Evolutionary conservation across 2,797 vertebrate species (phyloP), one percentile per base, ranked within the genome.

Genomic region (Neostethus bicornis): DNA sequence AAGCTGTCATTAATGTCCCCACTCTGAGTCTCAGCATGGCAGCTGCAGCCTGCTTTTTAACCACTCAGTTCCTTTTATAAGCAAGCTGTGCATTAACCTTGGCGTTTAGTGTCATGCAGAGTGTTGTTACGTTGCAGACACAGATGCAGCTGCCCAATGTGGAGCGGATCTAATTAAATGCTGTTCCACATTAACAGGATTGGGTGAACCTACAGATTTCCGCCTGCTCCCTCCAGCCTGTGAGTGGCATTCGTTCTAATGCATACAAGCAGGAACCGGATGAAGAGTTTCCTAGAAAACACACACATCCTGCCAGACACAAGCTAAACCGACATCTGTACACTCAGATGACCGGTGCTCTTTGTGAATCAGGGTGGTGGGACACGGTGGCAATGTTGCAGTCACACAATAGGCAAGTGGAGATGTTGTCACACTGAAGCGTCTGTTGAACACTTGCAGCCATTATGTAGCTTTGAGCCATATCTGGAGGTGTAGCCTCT

Each of bases 171-270:
- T 87, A 90, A 92, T 92, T 87, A 89, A 91, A 91, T 75, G 85
- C 89, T 87, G 88, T 92, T 92, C 89, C 90, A 87, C 89, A 73
- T 85, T 91, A 90, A 92, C 87, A 91, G 90, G 90, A 93, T 92
- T 90, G 82, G 67, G 65, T 19, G 28, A 87, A 86, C 78, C 74
- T 74, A 78, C 78, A 65, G 73, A 79, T 86, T 84, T 72, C 80
- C 50, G 62, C 61, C 70, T 34, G 64, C 70, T 83, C 67, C 76
- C 61, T 45, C 31, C 17, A n/a, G 75, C 78, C 71, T 66, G 65
- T 91, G 91, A 91, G 84, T 90, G 91, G 76, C 87, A 86, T 78
- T 78, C 58, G 57, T 77, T 68, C 80, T 88, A 90, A 91, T 88
- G 76, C 87, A 80, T 66, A 66, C 28, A 24, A 90, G 73, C 90